Conservation (phyloP, 2,797 vertebrate species). For the Tarsius wallacei region DNA sequence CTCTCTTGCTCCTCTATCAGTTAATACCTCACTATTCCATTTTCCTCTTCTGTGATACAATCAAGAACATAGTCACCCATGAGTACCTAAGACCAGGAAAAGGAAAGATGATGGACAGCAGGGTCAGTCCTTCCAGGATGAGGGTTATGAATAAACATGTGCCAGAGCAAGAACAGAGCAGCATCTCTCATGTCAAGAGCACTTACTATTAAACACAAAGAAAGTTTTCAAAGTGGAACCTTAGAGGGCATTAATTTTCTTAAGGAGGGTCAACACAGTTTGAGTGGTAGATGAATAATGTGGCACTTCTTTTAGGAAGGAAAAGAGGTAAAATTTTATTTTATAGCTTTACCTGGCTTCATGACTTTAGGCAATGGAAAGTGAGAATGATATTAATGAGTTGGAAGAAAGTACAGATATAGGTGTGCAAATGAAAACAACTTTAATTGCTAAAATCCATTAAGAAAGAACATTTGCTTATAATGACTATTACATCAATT, state of each 20-base stretch:
- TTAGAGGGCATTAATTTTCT: constrained; percentile 16
- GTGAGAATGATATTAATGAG: constrained; percentile 59
- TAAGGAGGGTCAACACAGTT: not conserved
- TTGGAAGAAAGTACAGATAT: not conserved
- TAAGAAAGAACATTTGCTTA: constrained; percentile 47
- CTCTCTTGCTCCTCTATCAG: not conserved
- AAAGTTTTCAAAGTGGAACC: not conserved
- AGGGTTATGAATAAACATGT: not conserved
- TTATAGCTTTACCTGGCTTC: constrained; percentile 48
- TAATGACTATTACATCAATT: constrained; percentile 65
- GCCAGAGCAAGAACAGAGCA: not conserved
- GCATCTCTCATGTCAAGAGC: not conserved
- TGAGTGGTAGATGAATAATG: not conserved
- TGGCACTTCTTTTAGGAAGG: constrained; percentile 41
- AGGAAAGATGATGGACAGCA: not conserved
- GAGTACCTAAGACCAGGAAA: not conserved
- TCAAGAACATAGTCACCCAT: not conserved
- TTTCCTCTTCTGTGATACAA: not conserved
- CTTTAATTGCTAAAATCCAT: constrained; percentile 70
- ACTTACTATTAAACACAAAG: not conserved
- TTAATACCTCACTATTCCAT: not conserved
- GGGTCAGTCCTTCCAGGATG: not conserved
- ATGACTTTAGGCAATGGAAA: constrained; percentile 59
- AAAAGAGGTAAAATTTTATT: constrained; percentile 61
- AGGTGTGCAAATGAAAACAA: constrained; percentile 71